phyloP scores from a whole-genome alignment of 2,888 invertebrate species.

The Noctua janthe region DNA sequence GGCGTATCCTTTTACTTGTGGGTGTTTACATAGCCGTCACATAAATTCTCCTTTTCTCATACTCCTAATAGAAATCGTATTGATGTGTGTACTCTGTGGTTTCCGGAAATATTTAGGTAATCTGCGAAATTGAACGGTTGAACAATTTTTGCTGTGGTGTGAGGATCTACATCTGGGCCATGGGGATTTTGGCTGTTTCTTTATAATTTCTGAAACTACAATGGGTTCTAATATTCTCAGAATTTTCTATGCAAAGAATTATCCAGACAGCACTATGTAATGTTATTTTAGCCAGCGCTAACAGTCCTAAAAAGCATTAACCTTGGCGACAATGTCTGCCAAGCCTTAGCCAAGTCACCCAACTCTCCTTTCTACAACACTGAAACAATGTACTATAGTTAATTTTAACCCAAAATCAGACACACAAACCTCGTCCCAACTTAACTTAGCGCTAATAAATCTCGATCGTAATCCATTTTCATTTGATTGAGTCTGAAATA shows the following conservation, averaged over 20 bases:
- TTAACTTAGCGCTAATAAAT: constrained; percentile 26
- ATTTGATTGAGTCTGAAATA: constrained; percentile 50
- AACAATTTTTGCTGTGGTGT: background rate
- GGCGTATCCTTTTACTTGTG: constrained; percentile 53
- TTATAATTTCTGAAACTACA: background rate
- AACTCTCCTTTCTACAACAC: background rate
- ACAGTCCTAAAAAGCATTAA: constrained; percentile 24
- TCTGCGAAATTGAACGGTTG: constrained; percentile 15
- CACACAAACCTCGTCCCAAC: constrained; percentile 14
- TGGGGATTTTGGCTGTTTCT: background rate
- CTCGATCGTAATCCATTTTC: constrained; percentile 54
- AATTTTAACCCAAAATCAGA: constrained; percentile 15
- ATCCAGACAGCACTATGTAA: background rate
- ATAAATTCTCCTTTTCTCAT: constrained; percentile 61
- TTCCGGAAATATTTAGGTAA: constrained; percentile 29
- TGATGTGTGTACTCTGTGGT: constrained; percentile 51
- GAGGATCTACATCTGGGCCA: background rate
- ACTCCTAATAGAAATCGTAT: constrained; percentile 50
- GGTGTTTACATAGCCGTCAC: constrained; percentile 61
- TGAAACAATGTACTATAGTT: background rate
- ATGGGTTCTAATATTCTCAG: background rate
- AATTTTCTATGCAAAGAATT: background rate
- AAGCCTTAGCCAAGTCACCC: background rate
- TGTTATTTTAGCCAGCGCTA: constrained; percentile 18
- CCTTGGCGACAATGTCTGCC: constrained; percentile 15